Conservation (phyloP, 1,140 invertebrate genomes). For the Cydia amplana region DNA sequence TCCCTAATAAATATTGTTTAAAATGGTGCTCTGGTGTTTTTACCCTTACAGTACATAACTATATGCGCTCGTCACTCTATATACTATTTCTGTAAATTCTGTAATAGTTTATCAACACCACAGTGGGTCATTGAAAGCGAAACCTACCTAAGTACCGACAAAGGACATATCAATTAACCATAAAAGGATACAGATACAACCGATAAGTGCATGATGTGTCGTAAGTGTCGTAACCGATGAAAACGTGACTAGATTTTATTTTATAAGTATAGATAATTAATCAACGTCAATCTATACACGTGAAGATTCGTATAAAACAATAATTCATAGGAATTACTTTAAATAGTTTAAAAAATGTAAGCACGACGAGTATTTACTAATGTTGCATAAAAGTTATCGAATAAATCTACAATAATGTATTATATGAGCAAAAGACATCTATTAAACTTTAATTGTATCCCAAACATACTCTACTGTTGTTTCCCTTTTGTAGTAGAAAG, state of each 20-base stretch:
- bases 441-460: no score
- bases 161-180: neutral
- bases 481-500: no score
- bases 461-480: no score
- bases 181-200: conserved; percentile 17
- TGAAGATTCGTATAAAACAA: neutral
- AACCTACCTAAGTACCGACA: neutral
- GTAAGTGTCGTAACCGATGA: conserved; percentile 24
- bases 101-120: neutral
- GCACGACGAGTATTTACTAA: no score
- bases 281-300: neutral
- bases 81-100: neutral
- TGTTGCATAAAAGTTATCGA: no score
- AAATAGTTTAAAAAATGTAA: no score
- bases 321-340: neutral
- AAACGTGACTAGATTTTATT: conserved; percentile 1
- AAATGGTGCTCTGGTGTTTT: no score
- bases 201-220: neutral
- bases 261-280: neutral
- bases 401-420: no score
- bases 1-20: no score
- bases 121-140: neutral
- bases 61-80: neutral
- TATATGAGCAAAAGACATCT: no score
- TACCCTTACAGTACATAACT: no score